Evolutionary conservation across 2,113 vertebrate genomes (phyloP), one percentile per base, ranked within the genome.

Genomic region (Ageneiosus marmoratus): DNA sequence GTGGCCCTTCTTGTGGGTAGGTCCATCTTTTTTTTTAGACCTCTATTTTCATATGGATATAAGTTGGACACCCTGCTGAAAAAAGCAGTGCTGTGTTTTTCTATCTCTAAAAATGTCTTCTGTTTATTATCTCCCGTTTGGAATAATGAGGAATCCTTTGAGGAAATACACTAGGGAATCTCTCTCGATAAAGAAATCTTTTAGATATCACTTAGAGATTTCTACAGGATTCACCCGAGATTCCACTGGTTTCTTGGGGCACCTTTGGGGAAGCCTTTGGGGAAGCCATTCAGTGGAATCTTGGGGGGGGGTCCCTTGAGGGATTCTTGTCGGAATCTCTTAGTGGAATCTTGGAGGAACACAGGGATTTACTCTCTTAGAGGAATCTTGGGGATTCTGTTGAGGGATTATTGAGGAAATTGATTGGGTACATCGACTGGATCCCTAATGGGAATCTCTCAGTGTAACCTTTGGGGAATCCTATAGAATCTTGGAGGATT

Each of bases 1-100:
- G 97, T 99, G 85, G 95, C 97, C 0, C 72, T 98, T 80, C 94
- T 99, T 27, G 94, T 99, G 0, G 98, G 98, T 99, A 91, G 89
- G 97, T 90, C 58, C 22, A 5, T 37, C 73, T 55, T 75, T 27
- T 53, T 75, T n/a, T n/a, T n/a, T 44, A n/a, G 37, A 44, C 10
- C 3, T 72, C 34, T 41, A 10, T 51, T n/a, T 7, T 48, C 10
- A 34, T 65, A 32, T 32, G 37, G 32, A 20, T 32, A 20, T 10
- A 65, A 65, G 16, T 34, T n/a, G n/a, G n/a, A n/a, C n/a, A n/a
- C n/a, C n/a, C n/a, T n/a, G n/a, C n/a, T n/a, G n/a, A n/a, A 51
- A 51, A 51, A 8, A 9, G 22, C 22, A 56, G 9, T 56, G 22
- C 22, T 56, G 22, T 55, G 22, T 56, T 56, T 56, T 56, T 2